Conservation (phyloP, 1,140 invertebrate species). For the Trypoxylus dichotomus region DNA sequence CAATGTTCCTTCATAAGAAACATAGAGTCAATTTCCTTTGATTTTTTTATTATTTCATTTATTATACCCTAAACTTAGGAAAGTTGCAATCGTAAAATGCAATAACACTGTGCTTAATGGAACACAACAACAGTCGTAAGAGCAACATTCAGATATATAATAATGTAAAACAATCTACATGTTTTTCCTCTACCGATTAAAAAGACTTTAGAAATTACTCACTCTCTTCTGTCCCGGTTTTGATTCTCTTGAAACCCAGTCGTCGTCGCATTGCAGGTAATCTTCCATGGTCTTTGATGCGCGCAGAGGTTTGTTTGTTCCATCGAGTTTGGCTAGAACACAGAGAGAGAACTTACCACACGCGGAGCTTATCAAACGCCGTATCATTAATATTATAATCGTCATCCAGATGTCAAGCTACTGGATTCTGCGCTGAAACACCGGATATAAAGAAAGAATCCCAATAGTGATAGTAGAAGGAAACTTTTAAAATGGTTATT, state of each 20-base stretch:
- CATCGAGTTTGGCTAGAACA: conserved; percentile 86
- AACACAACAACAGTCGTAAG: no score
- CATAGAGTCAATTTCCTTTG: no score
- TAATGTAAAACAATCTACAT: no score
- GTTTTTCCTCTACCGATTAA: no score
- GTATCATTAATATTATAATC: not conserved
- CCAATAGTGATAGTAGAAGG: not conserved
- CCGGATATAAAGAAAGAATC: not conserved
- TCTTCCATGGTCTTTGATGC: conserved; percentile 76
- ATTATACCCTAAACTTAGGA: no score
- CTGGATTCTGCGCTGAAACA: not conserved
- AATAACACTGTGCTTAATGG: no score
- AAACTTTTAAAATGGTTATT: no score
- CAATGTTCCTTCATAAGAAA: no score
- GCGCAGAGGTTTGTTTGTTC: conserved; percentile 66
- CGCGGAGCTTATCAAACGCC: not conserved
- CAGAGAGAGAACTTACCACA: conserved; percentile 39
- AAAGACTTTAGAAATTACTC: no score
- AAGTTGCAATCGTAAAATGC: no score
- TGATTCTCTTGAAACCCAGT: conserved; percentile 60
- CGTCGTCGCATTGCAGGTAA: conserved; percentile 80
- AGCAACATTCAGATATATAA: no score
- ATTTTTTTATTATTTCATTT: no score
- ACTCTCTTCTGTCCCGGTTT: conserved; percentile 88
- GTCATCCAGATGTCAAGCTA: not conserved